phyloP scores from a whole-genome alignment of 2,888 invertebrate genomes.

The Drosophila anceps region DNA sequence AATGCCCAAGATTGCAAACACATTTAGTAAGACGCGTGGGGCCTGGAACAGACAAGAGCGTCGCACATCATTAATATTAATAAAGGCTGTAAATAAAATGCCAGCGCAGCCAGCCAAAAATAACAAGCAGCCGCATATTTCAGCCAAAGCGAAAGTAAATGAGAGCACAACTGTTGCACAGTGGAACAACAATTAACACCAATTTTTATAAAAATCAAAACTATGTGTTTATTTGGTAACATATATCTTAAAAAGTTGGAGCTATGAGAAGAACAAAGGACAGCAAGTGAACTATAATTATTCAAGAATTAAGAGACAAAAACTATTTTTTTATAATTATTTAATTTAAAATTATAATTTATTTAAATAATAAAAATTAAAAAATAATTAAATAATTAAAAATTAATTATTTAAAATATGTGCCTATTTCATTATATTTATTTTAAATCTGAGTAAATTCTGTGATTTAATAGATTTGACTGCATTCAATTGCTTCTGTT shows the following conservation, averaged over 20 bases:
- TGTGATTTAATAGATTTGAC: neutral
- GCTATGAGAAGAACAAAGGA: neutral
- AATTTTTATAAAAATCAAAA: too few species aligned
- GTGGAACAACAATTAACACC: neutral
- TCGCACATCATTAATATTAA: constrained; percentile 77
- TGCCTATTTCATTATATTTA: too few species aligned
- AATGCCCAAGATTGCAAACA: constrained; percentile 34
- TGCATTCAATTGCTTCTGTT: neutral
- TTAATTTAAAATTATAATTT: too few species aligned
- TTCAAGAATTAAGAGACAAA: too few species aligned
- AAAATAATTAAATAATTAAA: too few species aligned
- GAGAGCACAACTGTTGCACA: constrained; percentile 31
- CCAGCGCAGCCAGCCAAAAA: constrained; percentile 64
- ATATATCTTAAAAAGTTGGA: too few species aligned
- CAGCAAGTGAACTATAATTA: too few species aligned
- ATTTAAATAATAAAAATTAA: too few species aligned
- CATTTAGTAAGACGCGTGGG: constrained; percentile 54
- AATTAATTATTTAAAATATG: too few species aligned
- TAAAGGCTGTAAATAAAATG: constrained; percentile 70
- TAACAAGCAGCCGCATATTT: constrained; percentile 54
- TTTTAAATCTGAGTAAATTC: neutral
- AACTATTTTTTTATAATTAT: too few species aligned
- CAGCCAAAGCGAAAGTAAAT: constrained; percentile 57
- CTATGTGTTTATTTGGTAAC: too few species aligned
- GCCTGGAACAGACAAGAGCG: constrained; percentile 36